A percentile compares a stretch with the other conserved stretches of the same genome.
Conservation (phyloP, 2,888 invertebrate species). For the Zygogramma bicolorata region DNA sequence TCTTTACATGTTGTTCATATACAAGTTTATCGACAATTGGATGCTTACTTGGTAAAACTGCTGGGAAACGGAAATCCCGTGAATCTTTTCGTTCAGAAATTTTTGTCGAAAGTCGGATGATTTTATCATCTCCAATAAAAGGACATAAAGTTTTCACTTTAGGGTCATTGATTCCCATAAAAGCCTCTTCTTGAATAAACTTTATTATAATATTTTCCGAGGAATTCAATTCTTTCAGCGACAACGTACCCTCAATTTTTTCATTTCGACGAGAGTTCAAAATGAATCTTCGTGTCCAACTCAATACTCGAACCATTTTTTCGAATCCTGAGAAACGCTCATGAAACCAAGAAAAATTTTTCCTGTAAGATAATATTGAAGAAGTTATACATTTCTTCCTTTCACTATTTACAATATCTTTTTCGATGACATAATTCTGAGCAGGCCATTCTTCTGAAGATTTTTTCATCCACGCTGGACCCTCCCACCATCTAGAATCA, state of each 20-base stretch:
- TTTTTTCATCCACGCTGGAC: conserved; percentile 48
- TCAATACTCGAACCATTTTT: neutral
- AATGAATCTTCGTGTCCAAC: neutral
- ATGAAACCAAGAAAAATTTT: neutral
- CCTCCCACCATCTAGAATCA: conserved; percentile 57
- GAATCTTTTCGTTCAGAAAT: neutral
- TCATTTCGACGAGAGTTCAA: neutral
- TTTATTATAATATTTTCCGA: neutral
- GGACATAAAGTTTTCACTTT: conserved; percentile 6
- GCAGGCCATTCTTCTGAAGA: neutral
- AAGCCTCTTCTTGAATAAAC: neutral
- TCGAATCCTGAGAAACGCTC: neutral
- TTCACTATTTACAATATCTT: neutral
- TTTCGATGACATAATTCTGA: neutral
- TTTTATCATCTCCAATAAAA: neutral
- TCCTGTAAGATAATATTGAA: neutral
- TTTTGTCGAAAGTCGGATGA: neutral
- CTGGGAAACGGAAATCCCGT: neutral
- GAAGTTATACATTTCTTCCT: neutral
- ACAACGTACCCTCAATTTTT: neutral
- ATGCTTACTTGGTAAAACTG: neutral
- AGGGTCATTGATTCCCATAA: neutral
- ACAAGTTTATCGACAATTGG: conserved; percentile 6
- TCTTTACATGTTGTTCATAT: neutral
- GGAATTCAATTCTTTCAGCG: neutral